These are phyloP conservation scores for Drosophila punjabiensis DNA, from an alignment of 1,140 invertebrate genomes.

Conservation along the genomic window DNA sequence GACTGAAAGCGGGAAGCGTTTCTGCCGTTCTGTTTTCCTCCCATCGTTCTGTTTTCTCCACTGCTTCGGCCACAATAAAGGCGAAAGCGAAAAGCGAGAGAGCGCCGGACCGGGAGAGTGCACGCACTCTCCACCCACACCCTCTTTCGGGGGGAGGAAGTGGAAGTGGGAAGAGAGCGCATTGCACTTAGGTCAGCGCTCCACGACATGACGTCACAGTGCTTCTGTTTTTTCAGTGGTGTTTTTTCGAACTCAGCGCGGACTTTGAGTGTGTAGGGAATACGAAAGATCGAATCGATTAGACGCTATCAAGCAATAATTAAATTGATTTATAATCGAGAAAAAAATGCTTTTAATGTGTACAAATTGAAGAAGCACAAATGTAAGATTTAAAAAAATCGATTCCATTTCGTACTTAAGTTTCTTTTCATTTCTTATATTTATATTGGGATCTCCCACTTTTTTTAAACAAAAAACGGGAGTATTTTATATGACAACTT, in stretches of 20 bases:
- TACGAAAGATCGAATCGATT: slow-evolving; percentile 2
- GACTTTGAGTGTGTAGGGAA: neutral
- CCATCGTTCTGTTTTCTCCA: slow-evolving; percentile 11
- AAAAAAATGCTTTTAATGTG: neutral
- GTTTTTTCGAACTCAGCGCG: slow-evolving; percentile 8
- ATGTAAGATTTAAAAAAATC: neutral
- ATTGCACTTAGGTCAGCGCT: slow-evolving; percentile 43
- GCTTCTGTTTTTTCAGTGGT: slow-evolving; percentile 2
- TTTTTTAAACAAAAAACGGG: too few relatives aligned
- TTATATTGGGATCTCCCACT: too few relatives aligned
- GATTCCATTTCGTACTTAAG: neutral
- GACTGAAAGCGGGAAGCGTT: slow-evolving; percentile 72
- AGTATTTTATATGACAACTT: too few relatives aligned
- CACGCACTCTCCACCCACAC: slow-evolving; percentile 42
- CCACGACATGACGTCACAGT: slow-evolving; percentile 55
- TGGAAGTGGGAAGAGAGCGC: slow-evolving; percentile 14
- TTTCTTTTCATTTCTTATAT: neutral
- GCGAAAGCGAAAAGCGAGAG: slow-evolving; percentile 13
- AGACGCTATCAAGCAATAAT: slow-evolving; percentile 1
- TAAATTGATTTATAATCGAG: neutral
- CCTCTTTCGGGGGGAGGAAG: neutral
- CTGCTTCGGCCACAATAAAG: slow-evolving; percentile 12
- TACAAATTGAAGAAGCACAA: neutral
- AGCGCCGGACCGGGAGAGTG: slow-evolving; percentile 22
- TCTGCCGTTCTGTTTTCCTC: slow-evolving; percentile 50